Conservation (phyloP, 1,140 invertebrate genomes). For the Aphaenogaster ashmeadi region DNA sequence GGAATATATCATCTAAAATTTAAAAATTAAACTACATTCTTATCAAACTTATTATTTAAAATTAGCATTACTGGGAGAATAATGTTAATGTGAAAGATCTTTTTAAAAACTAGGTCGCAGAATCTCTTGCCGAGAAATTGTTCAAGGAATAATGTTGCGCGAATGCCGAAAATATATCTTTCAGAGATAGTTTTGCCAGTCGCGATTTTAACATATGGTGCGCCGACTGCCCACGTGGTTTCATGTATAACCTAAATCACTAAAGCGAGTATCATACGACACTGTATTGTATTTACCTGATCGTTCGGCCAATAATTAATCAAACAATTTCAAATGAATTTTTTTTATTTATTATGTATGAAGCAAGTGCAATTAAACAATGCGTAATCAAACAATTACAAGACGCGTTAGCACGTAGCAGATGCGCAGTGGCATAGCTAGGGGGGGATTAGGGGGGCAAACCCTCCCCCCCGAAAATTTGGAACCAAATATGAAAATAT, state of each 20-base stretch:
- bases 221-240: not conserved
- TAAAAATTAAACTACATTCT: too few relatives aligned
- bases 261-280: not conserved
- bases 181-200: not conserved
- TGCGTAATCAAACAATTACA: not conserved
- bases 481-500: too few relatives aligned
- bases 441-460: too few relatives aligned
- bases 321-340: not conserved
- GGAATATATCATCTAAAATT: too few relatives aligned
- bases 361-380: not conserved
- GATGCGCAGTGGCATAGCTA: not conserved
- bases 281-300: not conserved
- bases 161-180: not conserved
- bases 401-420: not conserved
- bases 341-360: not conserved
- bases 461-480: too few relatives aligned
- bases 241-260: not conserved
- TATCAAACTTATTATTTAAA: not conserved
- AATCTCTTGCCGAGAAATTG: not conserved
- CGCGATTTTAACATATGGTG: constrained; percentile 6
- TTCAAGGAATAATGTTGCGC: not conserved
- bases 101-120: not conserved
- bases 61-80: not conserved
- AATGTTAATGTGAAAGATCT: not conserved
- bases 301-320: not conserved